Evolutionary conservation across 1,140 invertebrate genomes (phyloP).

Genomic region (Caerostris darwini): DNA sequence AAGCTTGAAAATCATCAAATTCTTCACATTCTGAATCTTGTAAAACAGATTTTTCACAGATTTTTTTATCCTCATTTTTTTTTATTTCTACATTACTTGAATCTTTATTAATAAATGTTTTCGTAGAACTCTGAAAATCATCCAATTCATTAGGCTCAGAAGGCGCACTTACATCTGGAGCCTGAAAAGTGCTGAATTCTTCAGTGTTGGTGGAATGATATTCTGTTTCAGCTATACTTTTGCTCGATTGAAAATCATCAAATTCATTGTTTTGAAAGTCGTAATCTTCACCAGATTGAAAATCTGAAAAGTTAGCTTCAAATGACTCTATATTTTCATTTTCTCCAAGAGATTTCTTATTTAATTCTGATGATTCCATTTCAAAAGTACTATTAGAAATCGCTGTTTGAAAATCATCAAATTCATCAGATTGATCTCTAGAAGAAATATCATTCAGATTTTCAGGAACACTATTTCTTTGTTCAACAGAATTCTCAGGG

Average conservation of each 20-base stretch:
- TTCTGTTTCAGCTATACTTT: background rate
- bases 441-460: background rate
- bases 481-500: background rate
- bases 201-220: background rate
- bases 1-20: constrained; percentile 74
- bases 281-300: background rate
- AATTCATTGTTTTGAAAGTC: background rate
- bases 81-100: background rate
- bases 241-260: background rate
- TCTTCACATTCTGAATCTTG: constrained; percentile 48
- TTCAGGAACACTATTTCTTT: background rate
- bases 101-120: background rate
- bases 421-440: constrained; percentile 12
- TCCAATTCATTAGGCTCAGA: constrained; percentile 22
- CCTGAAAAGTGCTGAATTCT: constrained; percentile 12
- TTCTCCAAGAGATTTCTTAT: background rate
- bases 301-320: constrained; percentile 42
- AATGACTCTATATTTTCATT: background rate
- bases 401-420: constrained; percentile 42
- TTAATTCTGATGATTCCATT: background rate
- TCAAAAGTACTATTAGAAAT: background rate
- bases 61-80: background rate
- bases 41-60: background rate
- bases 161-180: background rate
- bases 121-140: constrained; percentile 46